These are phyloP conservation scores for Bruchidius siliquastri DNA, from an alignment of 2,888 invertebrate genomes.

Conservation along the genomic window DNA sequence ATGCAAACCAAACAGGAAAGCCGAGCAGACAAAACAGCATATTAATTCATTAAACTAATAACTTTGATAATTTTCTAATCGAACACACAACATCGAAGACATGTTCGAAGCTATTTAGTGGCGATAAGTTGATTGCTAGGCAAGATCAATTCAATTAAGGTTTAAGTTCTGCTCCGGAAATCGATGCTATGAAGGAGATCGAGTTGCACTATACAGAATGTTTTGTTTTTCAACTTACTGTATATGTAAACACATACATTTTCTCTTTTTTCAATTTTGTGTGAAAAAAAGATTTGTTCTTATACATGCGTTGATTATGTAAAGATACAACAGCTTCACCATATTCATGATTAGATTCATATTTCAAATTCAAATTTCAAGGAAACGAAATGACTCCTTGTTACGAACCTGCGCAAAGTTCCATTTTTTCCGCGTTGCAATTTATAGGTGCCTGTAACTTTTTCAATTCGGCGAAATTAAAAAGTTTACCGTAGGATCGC, in stretches of 20 bases:
- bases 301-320: too few relatives aligned
- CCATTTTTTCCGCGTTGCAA: neutral
- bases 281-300: too few relatives aligned
- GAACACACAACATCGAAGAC: too few relatives aligned
- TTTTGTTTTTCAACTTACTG: too few relatives aligned
- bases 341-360: too few relatives aligned
- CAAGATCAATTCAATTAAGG: too few relatives aligned
- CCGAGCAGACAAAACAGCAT: neutral
- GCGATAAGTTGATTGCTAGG: neutral
- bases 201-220: too few relatives aligned
- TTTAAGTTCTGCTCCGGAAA: too few relatives aligned
- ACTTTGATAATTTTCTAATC: neutral
- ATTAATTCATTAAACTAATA: neutral
- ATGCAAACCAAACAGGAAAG: neutral
- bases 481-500: slow-evolving; percentile 10
- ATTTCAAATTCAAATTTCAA: neutral
- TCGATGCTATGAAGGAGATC: too few relatives aligned
- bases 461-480: slow-evolving; percentile 20
- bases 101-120: neutral
- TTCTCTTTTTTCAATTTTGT: too few relatives aligned
- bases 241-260: too few relatives aligned
- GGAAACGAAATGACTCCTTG: neutral
- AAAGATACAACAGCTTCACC: too few relatives aligned
- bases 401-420: neutral
- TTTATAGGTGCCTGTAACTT: slow-evolving; percentile 15